Conservation (phyloP, 2,888 invertebrate species). For the Villa cingulata region DNA sequence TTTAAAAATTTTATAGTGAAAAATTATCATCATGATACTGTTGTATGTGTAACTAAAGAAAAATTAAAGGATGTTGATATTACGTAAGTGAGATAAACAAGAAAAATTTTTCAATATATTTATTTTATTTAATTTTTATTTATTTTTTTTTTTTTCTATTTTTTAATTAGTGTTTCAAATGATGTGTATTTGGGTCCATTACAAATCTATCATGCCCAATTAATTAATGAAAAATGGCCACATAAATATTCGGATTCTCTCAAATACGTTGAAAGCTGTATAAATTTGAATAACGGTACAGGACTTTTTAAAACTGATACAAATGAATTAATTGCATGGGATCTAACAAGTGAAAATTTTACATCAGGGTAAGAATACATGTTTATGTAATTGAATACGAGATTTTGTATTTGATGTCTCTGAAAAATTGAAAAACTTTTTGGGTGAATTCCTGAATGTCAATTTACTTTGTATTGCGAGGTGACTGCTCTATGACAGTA, state of each 20-base stretch:
- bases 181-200: conserved; percentile 2
- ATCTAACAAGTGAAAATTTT: conserved; percentile 10
- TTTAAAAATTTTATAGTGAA: conserved; percentile 2
- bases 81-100: too few relatives aligned
- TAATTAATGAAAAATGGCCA: conserved; percentile 13
- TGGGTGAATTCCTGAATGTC: too few relatives aligned
- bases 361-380: conserved; percentile 9
- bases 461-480: too few relatives aligned
- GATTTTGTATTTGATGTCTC: background rate
- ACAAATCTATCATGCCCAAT: conserved; percentile 1
- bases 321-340: conserved; percentile 11
- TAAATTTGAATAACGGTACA: conserved; percentile 10
- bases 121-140: too few relatives aligned
- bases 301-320: conserved; percentile 9
- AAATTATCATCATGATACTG: background rate
- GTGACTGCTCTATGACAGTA: too few relatives aligned
- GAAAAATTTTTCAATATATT: too few relatives aligned
- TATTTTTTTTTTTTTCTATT: too few relatives aligned
- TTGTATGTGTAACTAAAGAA: background rate
- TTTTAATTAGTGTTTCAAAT: conserved; percentile 6
- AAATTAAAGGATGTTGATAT: too few relatives aligned
- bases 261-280: conserved; percentile 7
- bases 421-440: too few relatives aligned
- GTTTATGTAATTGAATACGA: too few relatives aligned
- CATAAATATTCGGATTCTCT: conserved; percentile 11